Percentiles rank a stretch among this genome's conserved stretches.
phyloP scores from a whole-genome alignment of 2,888 invertebrate genomes.

The Amiota mariae region DNA sequence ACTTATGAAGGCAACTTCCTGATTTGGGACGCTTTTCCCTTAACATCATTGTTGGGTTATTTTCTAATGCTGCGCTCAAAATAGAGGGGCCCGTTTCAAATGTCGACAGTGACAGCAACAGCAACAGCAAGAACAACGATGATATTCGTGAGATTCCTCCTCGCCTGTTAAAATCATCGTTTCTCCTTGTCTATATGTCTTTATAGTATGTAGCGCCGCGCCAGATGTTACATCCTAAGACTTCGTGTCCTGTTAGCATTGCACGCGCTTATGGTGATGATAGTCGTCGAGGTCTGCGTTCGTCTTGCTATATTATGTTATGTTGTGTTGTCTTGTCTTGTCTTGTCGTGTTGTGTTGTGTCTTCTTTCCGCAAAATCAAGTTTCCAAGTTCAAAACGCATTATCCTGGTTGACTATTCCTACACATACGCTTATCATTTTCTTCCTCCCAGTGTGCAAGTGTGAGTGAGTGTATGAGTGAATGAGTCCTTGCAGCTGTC shows the following conservation, averaged over 20 bases:
- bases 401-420: conserved; percentile 2
- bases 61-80: conserved; percentile 20
- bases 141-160: conserved; percentile 10
- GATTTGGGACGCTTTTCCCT: neutral
- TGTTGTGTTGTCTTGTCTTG: conserved; percentile 24
- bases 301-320: conserved; percentile 33
- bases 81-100: conserved; percentile 57
- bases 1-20: neutral
- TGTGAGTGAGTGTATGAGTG: no score
- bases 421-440: no score
- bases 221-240: conserved; percentile 58
- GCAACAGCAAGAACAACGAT: no score
- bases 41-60: neutral
- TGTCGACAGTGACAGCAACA: no score
- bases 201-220: conserved; percentile 44
- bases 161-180: conserved; percentile 29
- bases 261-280: neutral
- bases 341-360: conserved; percentile 23
- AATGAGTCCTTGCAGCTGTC: neutral
- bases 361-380: conserved; percentile 59
- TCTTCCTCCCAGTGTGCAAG: no score
- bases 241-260: conserved; percentile 30
- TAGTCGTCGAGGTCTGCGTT: neutral
- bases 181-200: conserved; percentile 23
- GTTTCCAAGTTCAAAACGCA: conserved; percentile 62